Percentiles rank a stretch among this genome's conserved stretches.
These are phyloP conservation scores for Sebastes paucispinis DNA, from an alignment of 2,797 vertebrate genomes.

Conservation along the genomic window DNA sequence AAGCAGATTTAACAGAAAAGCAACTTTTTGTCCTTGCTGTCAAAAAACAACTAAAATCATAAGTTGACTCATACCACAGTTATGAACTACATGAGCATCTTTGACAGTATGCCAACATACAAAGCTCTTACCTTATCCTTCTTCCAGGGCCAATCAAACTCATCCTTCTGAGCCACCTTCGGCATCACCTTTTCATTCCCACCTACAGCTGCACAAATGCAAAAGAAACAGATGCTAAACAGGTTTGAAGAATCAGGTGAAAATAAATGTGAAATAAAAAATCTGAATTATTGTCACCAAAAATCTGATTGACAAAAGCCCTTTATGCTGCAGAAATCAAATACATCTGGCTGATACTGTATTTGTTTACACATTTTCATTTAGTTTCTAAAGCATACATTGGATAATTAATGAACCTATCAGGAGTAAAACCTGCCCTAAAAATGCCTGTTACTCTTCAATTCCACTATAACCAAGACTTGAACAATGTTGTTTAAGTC, in stretches of 20 bases:
- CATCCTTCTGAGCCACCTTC: slow-evolving; percentile 35
- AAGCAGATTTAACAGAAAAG: too few relatives aligned
- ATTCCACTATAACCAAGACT: not conserved
- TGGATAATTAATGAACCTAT: not conserved
- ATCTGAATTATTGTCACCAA: not conserved
- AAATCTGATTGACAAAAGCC: not conserved
- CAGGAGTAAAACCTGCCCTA: not conserved
- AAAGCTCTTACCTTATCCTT: not conserved
- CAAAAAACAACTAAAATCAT: not conserved
- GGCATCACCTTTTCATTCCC: slow-evolving; percentile 26
- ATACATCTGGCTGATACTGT: not conserved
- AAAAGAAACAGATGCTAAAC: not conserved
- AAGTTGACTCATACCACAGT: not conserved
- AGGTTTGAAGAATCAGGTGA: not conserved
- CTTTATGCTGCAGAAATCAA: not conserved
- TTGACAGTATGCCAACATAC: not conserved
- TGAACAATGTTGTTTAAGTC: too few relatives aligned
- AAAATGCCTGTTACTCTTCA: not conserved
- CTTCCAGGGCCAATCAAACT: slow-evolving; percentile 8
- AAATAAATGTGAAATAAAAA: not conserved
- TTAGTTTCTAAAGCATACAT: not conserved
- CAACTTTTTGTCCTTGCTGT: not conserved
- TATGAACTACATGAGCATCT: not conserved
- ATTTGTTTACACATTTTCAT: not conserved
- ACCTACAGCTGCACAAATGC: slow-evolving; percentile 22